Evolutionary conservation across 2,888 invertebrate genomes (phyloP).

Genomic region (Drosophila atripex): DNA sequence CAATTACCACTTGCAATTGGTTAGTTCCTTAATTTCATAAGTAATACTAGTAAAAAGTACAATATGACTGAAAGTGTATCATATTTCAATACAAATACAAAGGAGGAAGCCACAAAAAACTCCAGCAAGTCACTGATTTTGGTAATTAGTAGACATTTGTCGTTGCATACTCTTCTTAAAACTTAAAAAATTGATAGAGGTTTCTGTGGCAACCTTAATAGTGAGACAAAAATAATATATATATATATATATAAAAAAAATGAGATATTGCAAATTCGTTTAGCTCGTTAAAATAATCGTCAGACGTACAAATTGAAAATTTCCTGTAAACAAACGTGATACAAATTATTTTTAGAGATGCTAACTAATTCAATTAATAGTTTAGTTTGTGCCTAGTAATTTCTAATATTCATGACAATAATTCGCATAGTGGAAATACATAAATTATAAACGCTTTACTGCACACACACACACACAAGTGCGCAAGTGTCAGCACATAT

Average conservation of each 20-base stretch:
- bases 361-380: conserved; percentile 67
- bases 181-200: not conserved
- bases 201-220: not conserved
- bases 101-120: not conserved
- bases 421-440: conserved; percentile 52
- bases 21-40: conserved; percentile 50
- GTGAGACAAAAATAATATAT: conserved; percentile 22
- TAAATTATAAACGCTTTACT: conserved; percentile 27
- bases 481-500: conserved; percentile 11
- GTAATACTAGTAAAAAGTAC: conserved; percentile 61
- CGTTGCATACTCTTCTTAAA: conserved; percentile 1
- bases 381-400: conserved; percentile 77
- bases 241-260: conserved; percentile 37
- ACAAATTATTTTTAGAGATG: conserved; percentile 51
- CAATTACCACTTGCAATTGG: conserved; percentile 24
- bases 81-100: conserved; percentile 35
- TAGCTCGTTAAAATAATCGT: conserved; percentile 33
- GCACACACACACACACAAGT: not conserved
- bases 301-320: conserved; percentile 26
- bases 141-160: not conserved
- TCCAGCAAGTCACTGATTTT: not conserved
- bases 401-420: conserved; percentile 70
- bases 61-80: conserved; percentile 56
- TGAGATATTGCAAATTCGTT: conserved; percentile 45
- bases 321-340: conserved; percentile 42